Evolutionary conservation across 2,113 vertebrate genomes (phyloP).

Genomic region (Centropus bengalensis): DNA sequence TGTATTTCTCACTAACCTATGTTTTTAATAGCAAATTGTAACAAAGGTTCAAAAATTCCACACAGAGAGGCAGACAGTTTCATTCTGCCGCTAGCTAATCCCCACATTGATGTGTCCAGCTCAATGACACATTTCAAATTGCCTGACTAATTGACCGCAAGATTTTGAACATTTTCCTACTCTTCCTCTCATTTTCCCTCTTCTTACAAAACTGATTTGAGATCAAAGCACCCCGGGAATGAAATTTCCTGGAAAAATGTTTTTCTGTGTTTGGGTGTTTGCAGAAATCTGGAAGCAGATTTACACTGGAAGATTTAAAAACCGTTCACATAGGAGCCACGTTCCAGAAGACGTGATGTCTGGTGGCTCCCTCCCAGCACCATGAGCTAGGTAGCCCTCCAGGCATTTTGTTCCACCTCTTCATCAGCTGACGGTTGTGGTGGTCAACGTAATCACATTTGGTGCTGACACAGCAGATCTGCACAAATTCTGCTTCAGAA

Average conservation of each 20-base stretch:
- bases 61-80: not conserved
- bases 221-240: not conserved
- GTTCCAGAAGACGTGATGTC: not conserved
- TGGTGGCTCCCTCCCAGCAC: not conserved
- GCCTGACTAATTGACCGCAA: not conserved
- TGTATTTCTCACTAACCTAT: not conserved
- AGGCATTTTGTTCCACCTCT: not conserved
- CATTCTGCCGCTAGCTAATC: not conserved
- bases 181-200: not conserved
- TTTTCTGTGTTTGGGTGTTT: not conserved
- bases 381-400: not conserved
- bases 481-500: not conserved
- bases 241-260: conserved; percentile 1
- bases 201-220: not conserved
- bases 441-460: not conserved
- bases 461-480: not conserved
- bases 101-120: not conserved
- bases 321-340: not conserved
- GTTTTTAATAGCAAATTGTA: conserved; percentile 54
- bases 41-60: not conserved
- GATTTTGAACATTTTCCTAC: not conserved
- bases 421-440: not conserved
- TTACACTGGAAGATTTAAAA: not conserved
- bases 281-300: not conserved
- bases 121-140: not conserved